Evolutionary conservation across 2,888 invertebrate species (phyloP).

Genomic region (Mimachlamys varia): DNA sequence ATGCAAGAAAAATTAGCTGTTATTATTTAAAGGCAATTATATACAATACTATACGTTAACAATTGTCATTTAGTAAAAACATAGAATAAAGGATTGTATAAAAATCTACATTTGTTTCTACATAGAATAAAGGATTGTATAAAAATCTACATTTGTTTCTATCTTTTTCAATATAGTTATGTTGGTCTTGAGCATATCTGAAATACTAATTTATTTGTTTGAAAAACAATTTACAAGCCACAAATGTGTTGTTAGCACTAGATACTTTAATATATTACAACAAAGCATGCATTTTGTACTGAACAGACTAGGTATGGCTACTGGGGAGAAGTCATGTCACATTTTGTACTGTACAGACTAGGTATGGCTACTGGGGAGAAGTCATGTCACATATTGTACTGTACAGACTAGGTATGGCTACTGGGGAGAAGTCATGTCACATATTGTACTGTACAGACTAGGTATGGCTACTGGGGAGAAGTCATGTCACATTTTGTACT

Average conservation of each 20-base stretch:
- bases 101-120: too few relatives aligned
- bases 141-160: too few relatives aligned
- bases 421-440: not conserved
- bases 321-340: not conserved
- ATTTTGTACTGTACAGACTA: not conserved
- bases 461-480: not conserved
- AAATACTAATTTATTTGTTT: not conserved
- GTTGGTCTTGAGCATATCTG: too few relatives aligned
- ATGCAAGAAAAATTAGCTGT: not conserved
- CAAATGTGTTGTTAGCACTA: not conserved
- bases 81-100: too few relatives aligned
- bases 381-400: not conserved
- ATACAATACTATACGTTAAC: not conserved
- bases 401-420: not conserved
- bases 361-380: not conserved
- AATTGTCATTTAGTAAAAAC: not conserved
- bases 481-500: not conserved
- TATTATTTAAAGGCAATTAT: not conserved
- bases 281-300: not conserved
- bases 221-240: not conserved
- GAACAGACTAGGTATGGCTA: not conserved
- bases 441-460: not conserved
- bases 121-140: too few relatives aligned
- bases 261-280: not conserved
- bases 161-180: too few relatives aligned